Base-by-base conservation (phyloP, 1,140 invertebrate genomes). In the Riptortus pedestris region DNA sequence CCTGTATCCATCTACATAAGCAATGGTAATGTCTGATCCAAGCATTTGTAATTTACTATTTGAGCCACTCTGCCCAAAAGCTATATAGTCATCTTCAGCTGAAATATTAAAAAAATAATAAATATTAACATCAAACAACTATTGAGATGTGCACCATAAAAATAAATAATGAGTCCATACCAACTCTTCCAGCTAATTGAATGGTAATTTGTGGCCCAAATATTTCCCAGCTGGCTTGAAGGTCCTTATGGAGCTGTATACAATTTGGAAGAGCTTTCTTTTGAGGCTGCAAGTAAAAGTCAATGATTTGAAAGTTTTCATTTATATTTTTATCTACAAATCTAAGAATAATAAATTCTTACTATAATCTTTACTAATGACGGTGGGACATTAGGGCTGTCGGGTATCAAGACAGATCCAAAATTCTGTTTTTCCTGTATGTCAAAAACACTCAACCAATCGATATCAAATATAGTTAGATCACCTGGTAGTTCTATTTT, bases 131-230 rank as follows among this genome's bases (percentile, higher is more conserved):
- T 22, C 18, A 11, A 48, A 16, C 18, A 48, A 4, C 7, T 16
- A 11, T 4, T 48, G 45, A 48, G 33, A 38, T 9, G 16, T 9
- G 7, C 5, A 38, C 16, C 33, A 38, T 38, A 48, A 11, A 48
- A 20, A 48, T 48, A n/a, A 18, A 48, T 48, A 48, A 48, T 11
- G n/a, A 7, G 18, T n/a, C 11, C 74, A 74, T 69, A 81, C 82
- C 75, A 65, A 87, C 80, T 78, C 86, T 83, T n/a, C 84, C 91
- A n/a, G 86, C 83, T 5, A 95, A 74, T 74, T 93, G 84, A 62
- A 95, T 82, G 1, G 90, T 93, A 57, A 95, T 85, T 72, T 89
- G 85, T n/a, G 85, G 86, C 0, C 91, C 90, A 72, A 92, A 90
- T 2, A 93, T 84, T 72, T 93, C 90, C 91, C 91, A 95, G 11